Evolutionary conservation across 2,888 invertebrate species (phyloP).

Genomic region (Lasius fuliginosus): DNA sequence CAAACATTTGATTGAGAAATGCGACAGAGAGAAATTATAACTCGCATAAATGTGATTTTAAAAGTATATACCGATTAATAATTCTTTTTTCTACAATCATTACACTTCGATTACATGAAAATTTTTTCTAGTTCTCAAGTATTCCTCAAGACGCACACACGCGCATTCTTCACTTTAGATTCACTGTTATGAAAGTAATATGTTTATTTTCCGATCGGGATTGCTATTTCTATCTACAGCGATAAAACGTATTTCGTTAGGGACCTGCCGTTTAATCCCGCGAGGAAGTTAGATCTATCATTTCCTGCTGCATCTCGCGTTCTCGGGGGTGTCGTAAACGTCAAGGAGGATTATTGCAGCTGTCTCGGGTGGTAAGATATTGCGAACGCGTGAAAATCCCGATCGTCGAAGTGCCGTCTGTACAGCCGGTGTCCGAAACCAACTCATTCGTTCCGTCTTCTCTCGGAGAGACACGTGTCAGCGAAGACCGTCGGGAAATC

Average conservation of each 20-base stretch:
- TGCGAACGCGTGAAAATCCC: conserved; percentile 44
- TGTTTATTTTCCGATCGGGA: conserved; percentile 35
- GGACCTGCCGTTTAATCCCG: conserved; percentile 37
- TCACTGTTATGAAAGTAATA: conserved; percentile 17
- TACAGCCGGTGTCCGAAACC: conserved; percentile 12
- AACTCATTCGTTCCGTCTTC: conserved; percentile 45
- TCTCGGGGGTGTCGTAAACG: conserved; percentile 51
- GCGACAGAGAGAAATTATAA: neutral
- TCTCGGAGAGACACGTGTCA: conserved; percentile 20
- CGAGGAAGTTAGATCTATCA: conserved; percentile 48
- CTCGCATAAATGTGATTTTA: neutral
- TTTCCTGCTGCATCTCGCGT: conserved; percentile 34
- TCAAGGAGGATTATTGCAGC: conserved; percentile 52
- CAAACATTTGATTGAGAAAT: neutral
- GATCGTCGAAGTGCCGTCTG: conserved; percentile 14
- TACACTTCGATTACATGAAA: neutral
- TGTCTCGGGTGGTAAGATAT: conserved; percentile 47
- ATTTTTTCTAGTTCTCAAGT: neutral
- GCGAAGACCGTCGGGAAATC: conserved; percentile 59
- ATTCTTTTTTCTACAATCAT: neutral
- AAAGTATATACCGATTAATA: neutral
- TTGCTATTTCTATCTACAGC: conserved; percentile 17
- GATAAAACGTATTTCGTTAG: conserved; percentile 45
- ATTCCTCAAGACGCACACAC: neutral
- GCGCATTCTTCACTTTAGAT: neutral